Evolutionary conservation across 2,797 vertebrate genomes (phyloP).

Genomic region (Peromyscus aztecus): DNA sequence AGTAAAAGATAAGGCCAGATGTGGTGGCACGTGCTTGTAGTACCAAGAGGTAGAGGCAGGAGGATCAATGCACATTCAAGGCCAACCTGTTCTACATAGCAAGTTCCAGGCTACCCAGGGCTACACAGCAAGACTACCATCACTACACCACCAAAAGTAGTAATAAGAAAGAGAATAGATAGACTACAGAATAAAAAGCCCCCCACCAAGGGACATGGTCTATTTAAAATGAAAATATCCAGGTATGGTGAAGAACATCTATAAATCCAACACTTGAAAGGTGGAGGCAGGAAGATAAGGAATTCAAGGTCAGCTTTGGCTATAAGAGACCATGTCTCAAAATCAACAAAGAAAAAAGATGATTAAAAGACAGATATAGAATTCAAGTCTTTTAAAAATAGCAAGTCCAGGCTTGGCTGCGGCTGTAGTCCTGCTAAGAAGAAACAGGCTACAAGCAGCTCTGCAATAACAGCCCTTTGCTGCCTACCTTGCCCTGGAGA

Average conservation of each 20-base stretch:
- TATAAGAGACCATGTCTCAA: not conserved
- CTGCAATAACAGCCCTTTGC: not conserved
- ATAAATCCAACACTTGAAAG: not conserved
- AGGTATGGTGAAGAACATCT: not conserved
- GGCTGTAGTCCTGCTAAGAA: not conserved
- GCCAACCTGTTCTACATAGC: not conserved
- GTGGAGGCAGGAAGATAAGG: not conserved
- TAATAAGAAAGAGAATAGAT: not conserved
- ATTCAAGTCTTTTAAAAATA: slow-evolving; percentile 20
- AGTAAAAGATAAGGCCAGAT: not conserved
- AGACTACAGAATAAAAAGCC: slow-evolving; percentile 8
- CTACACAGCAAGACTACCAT: not conserved
- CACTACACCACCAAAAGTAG: not conserved
- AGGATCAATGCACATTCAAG: not conserved
- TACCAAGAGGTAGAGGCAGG: not conserved
- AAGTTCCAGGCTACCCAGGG: not conserved
- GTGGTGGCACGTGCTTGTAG: not conserved
- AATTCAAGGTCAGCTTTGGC: not conserved
- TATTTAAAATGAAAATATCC: not conserved
- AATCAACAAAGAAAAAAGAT: not conserved
- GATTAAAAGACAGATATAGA: slow-evolving; percentile 17
- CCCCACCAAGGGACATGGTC: not conserved
- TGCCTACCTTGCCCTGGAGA: not conserved
- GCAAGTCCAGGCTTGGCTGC: not conserved
- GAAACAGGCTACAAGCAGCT: not conserved